phyloP scores from a whole-genome alignment of 2,113 vertebrate species.

The Rafetus swinhoei region DNA sequence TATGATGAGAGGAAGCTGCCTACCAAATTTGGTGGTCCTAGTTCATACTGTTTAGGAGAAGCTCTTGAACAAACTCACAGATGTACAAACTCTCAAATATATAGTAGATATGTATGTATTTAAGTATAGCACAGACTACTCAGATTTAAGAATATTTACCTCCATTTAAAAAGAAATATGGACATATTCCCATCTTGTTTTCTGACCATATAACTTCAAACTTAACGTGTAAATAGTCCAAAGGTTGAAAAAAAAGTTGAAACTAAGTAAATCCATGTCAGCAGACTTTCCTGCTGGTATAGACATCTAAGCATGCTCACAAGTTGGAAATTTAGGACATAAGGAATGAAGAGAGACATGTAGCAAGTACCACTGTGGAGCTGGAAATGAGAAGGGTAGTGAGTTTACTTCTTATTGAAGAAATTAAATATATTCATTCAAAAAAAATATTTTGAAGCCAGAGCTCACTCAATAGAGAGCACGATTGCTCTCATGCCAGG shows the following conservation, averaged over 20 bases:
- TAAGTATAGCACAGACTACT: accelerated
- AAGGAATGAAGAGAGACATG: neutral
- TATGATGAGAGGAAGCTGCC: no score
- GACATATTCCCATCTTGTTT: neutral
- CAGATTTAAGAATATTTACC: neutral
- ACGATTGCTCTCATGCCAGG: neutral
- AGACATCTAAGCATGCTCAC: neutral
- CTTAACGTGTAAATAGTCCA: neutral
- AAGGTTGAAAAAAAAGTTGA: neutral
- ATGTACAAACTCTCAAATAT: no score
- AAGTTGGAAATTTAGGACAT: neutral
- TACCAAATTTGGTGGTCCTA: no score
- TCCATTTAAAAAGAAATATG: neutral
- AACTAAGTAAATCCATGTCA: neutral
- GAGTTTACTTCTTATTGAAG: neutral
- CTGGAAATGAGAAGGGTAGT: neutral
- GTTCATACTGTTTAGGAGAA: no score
- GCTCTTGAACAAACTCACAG: no score
- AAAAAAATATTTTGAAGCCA: neutral
- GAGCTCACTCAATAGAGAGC: neutral
- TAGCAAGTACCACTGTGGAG: neutral
- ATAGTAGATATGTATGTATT: neutral
- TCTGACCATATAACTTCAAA: neutral
- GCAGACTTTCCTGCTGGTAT: neutral
- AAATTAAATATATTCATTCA: neutral